phyloP scores from a whole-genome alignment of 2,888 invertebrate genomes.

The Hirudinaria manillensis region DNA sequence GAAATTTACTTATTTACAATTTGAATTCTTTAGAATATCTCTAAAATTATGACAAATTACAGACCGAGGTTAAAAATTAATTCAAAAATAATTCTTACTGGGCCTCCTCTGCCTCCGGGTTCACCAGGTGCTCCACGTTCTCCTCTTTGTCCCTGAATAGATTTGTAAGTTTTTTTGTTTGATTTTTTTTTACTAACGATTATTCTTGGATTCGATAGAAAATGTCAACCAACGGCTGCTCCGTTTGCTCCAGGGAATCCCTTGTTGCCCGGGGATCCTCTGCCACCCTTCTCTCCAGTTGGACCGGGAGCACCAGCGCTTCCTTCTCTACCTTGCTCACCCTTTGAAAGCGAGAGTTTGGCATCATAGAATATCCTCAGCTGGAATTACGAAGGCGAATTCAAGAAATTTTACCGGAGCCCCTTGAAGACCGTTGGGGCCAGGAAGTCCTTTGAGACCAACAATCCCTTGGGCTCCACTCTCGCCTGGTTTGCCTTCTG shows the following conservation, averaged over 20 bases:
- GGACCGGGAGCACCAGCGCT: conserved; percentile 29
- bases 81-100: background rate
- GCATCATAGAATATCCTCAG: background rate
- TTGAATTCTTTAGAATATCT: too few relatives aligned
- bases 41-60: too few relatives aligned
- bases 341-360: conserved; percentile 21
- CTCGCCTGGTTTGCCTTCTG: conserved; percentile 30
- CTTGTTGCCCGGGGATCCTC: conserved; percentile 34
- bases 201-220: background rate
- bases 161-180: background rate
- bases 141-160: conserved; percentile 50
- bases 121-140: conserved; percentile 59
- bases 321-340: conserved; percentile 35
- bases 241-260: conserved; percentile 33
- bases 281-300: conserved; percentile 33
- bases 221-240: conserved; percentile 29
- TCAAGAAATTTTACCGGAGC: conserved; percentile 19
- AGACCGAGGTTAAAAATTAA: background rate
- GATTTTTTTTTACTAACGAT: background rate
- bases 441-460: conserved; percentile 38
- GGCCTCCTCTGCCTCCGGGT: conserved; percentile 25
- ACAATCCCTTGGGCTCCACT: conserved; percentile 38
- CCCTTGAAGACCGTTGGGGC: conserved; percentile 47
- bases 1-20: too few relatives aligned
- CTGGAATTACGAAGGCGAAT: background rate